Percentiles rank a stretch among this genome's conserved stretches.
These are phyloP conservation scores for Daptonema setosum DNA, from an alignment of 2,888 invertebrate species.

Conservation along the genomic window DNA sequence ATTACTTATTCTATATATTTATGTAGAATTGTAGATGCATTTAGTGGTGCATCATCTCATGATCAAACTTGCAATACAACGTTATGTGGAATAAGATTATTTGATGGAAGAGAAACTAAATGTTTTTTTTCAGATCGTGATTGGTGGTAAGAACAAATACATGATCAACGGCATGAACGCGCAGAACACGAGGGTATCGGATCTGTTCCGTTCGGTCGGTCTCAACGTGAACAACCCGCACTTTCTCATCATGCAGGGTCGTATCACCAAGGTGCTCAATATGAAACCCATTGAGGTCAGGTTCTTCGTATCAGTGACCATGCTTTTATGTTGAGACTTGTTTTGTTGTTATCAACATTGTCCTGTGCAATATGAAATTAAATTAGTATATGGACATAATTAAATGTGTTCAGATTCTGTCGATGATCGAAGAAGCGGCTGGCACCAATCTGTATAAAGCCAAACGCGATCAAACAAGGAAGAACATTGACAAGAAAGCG, in stretches of 20 bases:
- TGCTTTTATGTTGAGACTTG: background rate
- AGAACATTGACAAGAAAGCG: conserved; percentile 75
- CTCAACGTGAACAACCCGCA: conserved; percentile 97
- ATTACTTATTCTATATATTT: no score
- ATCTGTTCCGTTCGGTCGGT: conserved; percentile 85
- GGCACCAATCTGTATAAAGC: conserved; percentile 88
- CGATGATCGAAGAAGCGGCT: conserved; percentile 96
- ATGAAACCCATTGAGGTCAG: conserved; percentile 87
- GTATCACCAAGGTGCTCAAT: conserved; percentile 90
- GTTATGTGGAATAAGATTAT: no score
- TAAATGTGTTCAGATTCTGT: conserved; percentile 50
- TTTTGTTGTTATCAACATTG: background rate
- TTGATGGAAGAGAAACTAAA: no score
- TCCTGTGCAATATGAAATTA: background rate
- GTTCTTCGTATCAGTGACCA: background rate
- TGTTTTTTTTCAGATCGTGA: conserved; percentile 12
- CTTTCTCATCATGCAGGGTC: conserved; percentile 96
- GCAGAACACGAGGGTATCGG: conserved; percentile 66
- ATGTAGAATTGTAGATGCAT: no score
- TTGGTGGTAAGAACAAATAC: conserved; percentile 44
- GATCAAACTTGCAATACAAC: no score
- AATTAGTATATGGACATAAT: background rate
- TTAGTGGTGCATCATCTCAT: no score
- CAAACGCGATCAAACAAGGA: conserved; percentile 64
- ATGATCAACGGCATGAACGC: conserved; percentile 75